Percentiles rank a stretch among this genome's conserved stretches.
Evolutionary conservation across 1,140 invertebrate genomes (phyloP).

Genomic region (Anagrus nilaparvatae): DNA sequence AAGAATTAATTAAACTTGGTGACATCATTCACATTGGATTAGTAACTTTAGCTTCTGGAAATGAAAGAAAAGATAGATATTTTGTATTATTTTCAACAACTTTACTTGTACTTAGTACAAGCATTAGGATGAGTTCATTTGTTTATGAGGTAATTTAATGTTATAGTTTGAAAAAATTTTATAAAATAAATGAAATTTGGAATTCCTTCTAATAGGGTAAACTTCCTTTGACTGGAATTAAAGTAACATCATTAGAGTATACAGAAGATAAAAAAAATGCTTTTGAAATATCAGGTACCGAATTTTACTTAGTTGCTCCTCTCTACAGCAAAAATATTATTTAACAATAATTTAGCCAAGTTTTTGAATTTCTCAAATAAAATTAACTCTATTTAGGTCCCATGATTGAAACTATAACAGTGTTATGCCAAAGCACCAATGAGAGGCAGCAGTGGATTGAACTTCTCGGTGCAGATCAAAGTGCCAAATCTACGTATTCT

Average conservation of each 20-base stretch:
- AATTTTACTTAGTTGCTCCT: conserved; percentile 1
- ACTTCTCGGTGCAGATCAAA: conserved; percentile 52
- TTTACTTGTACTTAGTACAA: conserved; percentile 82
- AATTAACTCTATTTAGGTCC: conserved; percentile 49
- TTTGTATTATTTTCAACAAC: conserved; percentile 84
- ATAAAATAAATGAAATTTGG: background rate
- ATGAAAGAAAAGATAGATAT: conserved; percentile 75
- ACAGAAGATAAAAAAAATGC: conserved; percentile 73
- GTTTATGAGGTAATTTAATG: conserved; percentile 71
- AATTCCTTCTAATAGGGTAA: conserved; percentile 60
- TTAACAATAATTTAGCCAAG: background rate
- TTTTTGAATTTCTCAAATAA: background rate
- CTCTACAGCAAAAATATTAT: background rate
- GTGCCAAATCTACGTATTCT: conserved; percentile 25
- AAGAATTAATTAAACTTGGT: conserved; percentile 63
- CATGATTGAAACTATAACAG: conserved; percentile 81
- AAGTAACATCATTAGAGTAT: conserved; percentile 66
- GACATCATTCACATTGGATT: conserved; percentile 79
- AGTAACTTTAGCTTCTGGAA: conserved; percentile 63
- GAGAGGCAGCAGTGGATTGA: conserved; percentile 84
- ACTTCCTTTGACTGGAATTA: conserved; percentile 76
- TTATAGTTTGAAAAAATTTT: conserved; percentile 5
- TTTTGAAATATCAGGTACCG: conserved; percentile 82
- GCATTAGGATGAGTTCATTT: conserved; percentile 85
- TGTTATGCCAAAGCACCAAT: conserved; percentile 72